phyloP scores from a whole-genome alignment of 1,140 invertebrate species.

The Ditylenchus dipsaci region DNA sequence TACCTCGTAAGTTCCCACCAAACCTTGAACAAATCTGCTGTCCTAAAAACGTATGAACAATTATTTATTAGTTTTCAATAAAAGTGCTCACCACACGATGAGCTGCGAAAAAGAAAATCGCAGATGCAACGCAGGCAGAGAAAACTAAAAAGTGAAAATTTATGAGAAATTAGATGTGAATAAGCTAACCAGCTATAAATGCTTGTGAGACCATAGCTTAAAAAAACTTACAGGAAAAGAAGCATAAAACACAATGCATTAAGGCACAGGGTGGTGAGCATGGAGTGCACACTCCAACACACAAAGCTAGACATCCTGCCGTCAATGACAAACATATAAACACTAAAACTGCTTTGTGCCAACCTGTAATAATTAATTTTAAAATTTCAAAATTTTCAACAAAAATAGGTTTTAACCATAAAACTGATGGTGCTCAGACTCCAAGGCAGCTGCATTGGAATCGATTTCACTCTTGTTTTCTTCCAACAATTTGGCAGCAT shows the following conservation, averaged over 20 bases:
- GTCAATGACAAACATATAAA: slow-evolving; percentile 49
- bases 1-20: slow-evolving; percentile 50
- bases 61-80: slow-evolving; percentile 40
- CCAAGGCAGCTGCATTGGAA: slow-evolving; percentile 51
- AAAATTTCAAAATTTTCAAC: slow-evolving; percentile 10
- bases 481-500: slow-evolving; percentile 47
- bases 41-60: slow-evolving; percentile 41
- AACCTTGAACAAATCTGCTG: slow-evolving; percentile 43
- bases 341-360: slow-evolving; percentile 52
- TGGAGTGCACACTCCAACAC: slow-evolving; percentile 50
- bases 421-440: slow-evolving; percentile 57
- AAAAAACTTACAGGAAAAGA: slow-evolving; percentile 43
- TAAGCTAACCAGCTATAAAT: no score
- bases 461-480: slow-evolving; percentile 50
- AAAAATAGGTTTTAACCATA: slow-evolving; percentile 37
- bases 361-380: slow-evolving; percentile 38
- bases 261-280: slow-evolving; percentile 49
- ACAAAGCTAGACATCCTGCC: slow-evolving; percentile 36
- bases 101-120: slow-evolving; percentile 47
- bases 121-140: slow-evolving; percentile 16
- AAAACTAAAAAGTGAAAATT: slow-evolving; percentile 28
- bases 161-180: no score
- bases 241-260: slow-evolving; percentile 46
- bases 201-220: no score
- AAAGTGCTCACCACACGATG: slow-evolving; percentile 47